phyloP scores from a whole-genome alignment of 2,797 vertebrate genomes.

The Aldrovandia affinis region DNA sequence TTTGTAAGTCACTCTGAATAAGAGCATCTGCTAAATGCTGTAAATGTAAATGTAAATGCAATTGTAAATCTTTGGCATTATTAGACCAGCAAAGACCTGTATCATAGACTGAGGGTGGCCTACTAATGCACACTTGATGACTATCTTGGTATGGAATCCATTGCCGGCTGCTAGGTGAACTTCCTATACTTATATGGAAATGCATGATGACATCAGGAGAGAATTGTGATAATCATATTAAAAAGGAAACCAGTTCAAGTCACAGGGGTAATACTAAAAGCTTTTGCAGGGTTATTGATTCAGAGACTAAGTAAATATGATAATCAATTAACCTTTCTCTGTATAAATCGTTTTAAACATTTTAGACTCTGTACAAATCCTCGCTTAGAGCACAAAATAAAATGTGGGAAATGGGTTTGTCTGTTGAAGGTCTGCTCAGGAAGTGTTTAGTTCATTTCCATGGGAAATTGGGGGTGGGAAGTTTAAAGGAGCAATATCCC shows the following conservation, averaged over 20 bases:
- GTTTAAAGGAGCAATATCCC: not conserved
- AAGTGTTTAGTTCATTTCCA: slow-evolving; percentile 1
- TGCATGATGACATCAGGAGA: not conserved
- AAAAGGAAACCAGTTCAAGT: not conserved
- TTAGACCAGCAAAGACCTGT: not conserved
- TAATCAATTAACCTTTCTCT: not conserved
- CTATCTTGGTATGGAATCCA: not conserved
- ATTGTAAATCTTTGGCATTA: too few relatives aligned
- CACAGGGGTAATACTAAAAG: not conserved
- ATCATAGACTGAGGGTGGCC: not conserved
- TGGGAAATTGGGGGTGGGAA: not conserved
- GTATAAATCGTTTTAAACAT: not conserved
- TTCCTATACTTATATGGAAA: not conserved
- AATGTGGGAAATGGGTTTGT: not conserved
- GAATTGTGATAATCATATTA: not conserved
- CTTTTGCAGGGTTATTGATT: not conserved
- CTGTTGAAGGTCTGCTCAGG: not conserved
- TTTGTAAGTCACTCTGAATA: too few relatives aligned
- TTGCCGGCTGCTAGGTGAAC: not conserved
- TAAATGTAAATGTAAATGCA: too few relatives aligned
- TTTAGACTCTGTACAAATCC: not conserved
- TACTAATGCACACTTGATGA: not conserved
- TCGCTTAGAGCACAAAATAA: not conserved
- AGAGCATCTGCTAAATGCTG: too few relatives aligned
- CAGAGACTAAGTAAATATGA: not conserved